These are phyloP conservation scores for Carapus acus DNA, from an alignment of 2,797 vertebrate genomes.

Conservation along the genomic window DNA sequence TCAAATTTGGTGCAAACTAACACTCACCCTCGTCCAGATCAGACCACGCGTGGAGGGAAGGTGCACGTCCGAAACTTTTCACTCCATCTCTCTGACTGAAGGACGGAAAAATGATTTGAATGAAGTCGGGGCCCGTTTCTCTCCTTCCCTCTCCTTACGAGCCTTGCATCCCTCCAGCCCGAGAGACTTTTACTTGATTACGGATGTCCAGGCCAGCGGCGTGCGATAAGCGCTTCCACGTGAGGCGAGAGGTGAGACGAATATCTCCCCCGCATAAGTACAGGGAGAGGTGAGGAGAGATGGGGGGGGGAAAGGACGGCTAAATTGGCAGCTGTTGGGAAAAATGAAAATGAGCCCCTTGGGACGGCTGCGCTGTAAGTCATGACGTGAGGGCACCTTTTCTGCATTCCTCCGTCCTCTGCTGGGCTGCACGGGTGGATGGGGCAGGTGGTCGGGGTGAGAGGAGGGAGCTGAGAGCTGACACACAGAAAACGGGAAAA, in stretches of 20 bases:
- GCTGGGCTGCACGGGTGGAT: constrained; percentile 13
- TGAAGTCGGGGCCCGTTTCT: constrained; percentile 3
- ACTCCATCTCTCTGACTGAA: constrained; percentile 9
- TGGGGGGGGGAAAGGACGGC: constrained; percentile 45
- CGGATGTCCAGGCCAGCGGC: constrained; percentile 48
- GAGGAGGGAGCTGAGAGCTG: constrained; percentile 35
- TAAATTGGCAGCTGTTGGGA: constrained; percentile 64
- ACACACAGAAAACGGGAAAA: no score
- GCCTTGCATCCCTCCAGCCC: constrained; percentile 10
- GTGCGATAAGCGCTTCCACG: constrained; percentile 58
- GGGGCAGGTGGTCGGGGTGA: constrained; percentile 54
- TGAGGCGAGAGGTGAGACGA: constrained; percentile 60
- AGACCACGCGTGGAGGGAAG: no score
- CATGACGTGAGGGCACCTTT: constrained; percentile 39
- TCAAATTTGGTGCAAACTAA: no score
- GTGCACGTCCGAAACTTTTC: no score
- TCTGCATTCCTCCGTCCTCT: constrained; percentile 3
- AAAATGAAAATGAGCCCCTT: constrained; percentile 64
- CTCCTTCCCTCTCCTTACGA: constrained; percentile 1
- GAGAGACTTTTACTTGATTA: constrained; percentile 69
- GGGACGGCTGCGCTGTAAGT: constrained; percentile 50
- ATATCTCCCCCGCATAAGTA: constrained; percentile 58
- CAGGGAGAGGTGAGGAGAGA: constrained; percentile 53
- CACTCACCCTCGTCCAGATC: no score
- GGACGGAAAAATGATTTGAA: constrained; percentile 16